These are phyloP conservation scores for Linepithema humile DNA, from an alignment of 1,140 invertebrate genomes.

Conservation along the genomic window DNA sequence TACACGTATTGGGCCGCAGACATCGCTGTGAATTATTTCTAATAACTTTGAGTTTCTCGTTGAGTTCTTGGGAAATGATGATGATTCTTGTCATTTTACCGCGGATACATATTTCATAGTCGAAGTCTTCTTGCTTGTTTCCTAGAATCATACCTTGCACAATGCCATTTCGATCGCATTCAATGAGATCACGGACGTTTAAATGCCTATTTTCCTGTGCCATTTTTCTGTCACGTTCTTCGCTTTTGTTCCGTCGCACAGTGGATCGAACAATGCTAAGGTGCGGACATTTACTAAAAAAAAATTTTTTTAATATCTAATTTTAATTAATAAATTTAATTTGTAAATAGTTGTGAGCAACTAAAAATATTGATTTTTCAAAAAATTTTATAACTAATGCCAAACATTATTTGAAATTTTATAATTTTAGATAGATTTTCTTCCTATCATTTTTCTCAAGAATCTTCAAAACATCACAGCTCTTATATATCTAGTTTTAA, in stretches of 20 bases:
- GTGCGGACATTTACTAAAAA: not conserved
- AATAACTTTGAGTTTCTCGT: not conserved
- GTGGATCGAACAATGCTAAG: not conserved
- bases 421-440: not conserved
- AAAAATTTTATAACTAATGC: not conserved
- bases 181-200: not conserved
- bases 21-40: not conserved
- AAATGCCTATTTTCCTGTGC: constrained; percentile 2
- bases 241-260: no score
- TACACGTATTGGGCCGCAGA: not conserved
- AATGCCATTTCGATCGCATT: no score
- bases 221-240: no score
- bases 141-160: not conserved
- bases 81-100: not conserved
- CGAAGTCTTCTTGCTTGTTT: not conserved
- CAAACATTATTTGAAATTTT: not conserved
- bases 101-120: not conserved
- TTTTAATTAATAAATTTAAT: not conserved
- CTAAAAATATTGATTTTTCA: not conserved
- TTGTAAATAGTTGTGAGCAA: not conserved
- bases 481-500: not conserved
- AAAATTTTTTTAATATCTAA: not conserved
- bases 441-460: not conserved
- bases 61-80: not conserved
- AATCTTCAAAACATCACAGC: not conserved